A percentile compares a stretch with the other conserved stretches of the same genome.
Conservation (phyloP, 2,888 invertebrate species). For the Euzophera pinguis region DNA sequence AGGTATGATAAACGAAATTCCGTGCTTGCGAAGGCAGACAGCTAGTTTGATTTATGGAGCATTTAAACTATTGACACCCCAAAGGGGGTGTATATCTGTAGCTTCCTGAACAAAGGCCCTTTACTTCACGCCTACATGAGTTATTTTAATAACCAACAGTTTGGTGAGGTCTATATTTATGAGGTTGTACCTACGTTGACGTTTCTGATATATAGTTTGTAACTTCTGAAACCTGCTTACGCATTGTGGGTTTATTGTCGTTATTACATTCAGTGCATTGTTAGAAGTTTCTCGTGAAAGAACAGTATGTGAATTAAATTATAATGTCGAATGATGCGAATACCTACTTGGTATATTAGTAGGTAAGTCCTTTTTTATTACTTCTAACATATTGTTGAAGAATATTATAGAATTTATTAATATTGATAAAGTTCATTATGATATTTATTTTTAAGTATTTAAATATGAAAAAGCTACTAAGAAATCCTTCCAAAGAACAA, state of each 20-base stretch:
- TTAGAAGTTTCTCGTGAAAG: too few species aligned
- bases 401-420: too few species aligned
- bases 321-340: too few species aligned
- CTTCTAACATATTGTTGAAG: too few species aligned
- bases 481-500: too few species aligned
- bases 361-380: too few species aligned
- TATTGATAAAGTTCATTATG: too few species aligned
- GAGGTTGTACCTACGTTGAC: slow-evolving; percentile 5
- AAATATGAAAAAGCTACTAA: too few species aligned
- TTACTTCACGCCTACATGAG: slow-evolving; percentile 13
- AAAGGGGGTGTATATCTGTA: slow-evolving; percentile 4
- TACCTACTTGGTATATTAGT: too few species aligned
- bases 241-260: not conserved
- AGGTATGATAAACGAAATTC: not conserved
- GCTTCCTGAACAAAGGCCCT: not conserved
- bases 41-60: not conserved
- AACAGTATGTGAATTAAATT: too few species aligned
- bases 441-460: too few species aligned
- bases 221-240: not conserved
- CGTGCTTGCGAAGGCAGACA: not conserved
- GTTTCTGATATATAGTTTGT: slow-evolving; percentile 7
- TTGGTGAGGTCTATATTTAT: slow-evolving; percentile 4
- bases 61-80: slow-evolving; percentile 10
- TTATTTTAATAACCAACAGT: slow-evolving; percentile 14
- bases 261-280: not conserved